Conservation (phyloP, 2,113 vertebrate genomes). For the Fulmarus glacialis region DNA sequence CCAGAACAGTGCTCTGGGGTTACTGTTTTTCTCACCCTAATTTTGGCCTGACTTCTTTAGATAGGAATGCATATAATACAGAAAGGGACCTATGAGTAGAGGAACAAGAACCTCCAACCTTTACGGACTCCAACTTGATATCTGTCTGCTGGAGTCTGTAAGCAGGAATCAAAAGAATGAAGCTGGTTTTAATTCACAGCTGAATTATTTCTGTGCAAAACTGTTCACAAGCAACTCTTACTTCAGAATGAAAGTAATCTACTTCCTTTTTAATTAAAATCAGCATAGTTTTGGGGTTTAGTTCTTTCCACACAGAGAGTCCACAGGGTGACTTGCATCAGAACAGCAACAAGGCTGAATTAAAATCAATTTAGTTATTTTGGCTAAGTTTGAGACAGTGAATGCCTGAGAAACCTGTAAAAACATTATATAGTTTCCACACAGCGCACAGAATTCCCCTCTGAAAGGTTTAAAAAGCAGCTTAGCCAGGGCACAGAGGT, state of each 20-base stretch:
- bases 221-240: background rate
- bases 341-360: background rate
- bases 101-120: background rate
- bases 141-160: background rate
- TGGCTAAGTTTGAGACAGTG: background rate
- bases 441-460: background rate
- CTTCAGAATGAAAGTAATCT: background rate
- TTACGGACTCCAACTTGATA: accelerated
- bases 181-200: background rate
- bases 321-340: background rate
- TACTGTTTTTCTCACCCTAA: background rate
- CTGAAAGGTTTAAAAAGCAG: background rate
- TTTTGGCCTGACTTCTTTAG: background rate
- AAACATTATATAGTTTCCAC: background rate
- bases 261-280: background rate
- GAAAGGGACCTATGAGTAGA: background rate
- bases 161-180: background rate
- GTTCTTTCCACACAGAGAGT: background rate
- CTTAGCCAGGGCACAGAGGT: background rate
- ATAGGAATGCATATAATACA: background rate
- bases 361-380: background rate
- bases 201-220: background rate
- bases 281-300: background rate
- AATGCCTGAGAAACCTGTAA: constrained; percentile 4
- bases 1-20: background rate